Conservation (phyloP, 2,888 invertebrate species). For the Apamea anceps region DNA sequence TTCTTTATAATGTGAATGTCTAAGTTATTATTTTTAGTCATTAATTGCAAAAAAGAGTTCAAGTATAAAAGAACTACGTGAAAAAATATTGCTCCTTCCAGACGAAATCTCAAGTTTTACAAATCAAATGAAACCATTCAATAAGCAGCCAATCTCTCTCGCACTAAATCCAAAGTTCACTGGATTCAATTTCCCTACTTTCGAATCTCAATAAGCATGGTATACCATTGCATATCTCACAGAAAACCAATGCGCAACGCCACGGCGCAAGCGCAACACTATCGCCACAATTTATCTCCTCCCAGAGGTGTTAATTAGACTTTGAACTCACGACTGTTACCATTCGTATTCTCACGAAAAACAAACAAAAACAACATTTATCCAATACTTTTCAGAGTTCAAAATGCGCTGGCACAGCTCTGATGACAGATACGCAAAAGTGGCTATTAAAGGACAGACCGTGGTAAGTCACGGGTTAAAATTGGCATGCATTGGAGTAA, state of each 20-base stretch:
- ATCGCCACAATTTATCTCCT: conserved; percentile 88
- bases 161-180: conserved; percentile 47
- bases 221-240: conserved; percentile 71
- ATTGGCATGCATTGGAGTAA: conserved; percentile 84
- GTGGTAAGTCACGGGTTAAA: conserved; percentile 86
- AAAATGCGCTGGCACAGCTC: conserved; percentile 52
- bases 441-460: conserved; percentile 84
- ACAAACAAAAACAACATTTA: conserved; percentile 56
- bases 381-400: conserved; percentile 54
- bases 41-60: background rate
- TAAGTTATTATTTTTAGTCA: too few species aligned
- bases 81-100: background rate
- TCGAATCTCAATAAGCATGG: conserved; percentile 63
- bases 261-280: conserved; percentile 77
- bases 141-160: background rate
- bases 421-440: conserved; percentile 87
- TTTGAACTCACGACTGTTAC: conserved; percentile 88
- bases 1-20: too few species aligned
- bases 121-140: background rate
- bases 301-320: conserved; percentile 89
- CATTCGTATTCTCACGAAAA: conserved; percentile 70
- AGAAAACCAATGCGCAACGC: conserved; percentile 75
- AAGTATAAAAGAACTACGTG: background rate
- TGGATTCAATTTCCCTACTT: conserved; percentile 60
- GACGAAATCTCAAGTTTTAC: background rate